Percentiles rank a stretch among this genome's conserved stretches.
Conservation (phyloP, 2,113 vertebrate genomes). For the Crotophaga sulcirostris region DNA sequence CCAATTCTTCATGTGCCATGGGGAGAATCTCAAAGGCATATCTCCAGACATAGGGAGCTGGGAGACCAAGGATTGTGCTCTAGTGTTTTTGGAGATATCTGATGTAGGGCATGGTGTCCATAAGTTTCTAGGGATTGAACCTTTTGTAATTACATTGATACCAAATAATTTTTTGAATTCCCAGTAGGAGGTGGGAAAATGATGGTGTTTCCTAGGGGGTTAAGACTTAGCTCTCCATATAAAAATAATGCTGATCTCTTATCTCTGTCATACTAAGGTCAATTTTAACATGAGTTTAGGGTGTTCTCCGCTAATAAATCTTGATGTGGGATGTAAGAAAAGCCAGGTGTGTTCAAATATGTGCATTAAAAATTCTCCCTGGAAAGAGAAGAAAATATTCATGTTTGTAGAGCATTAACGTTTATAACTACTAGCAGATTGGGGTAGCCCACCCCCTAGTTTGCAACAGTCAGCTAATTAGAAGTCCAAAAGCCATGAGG, state of each 20-base stretch:
- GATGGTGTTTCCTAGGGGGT: neutral
- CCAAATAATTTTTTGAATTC: neutral
- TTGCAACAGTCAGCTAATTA: slow-evolving; percentile 21
- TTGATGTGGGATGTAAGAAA: neutral
- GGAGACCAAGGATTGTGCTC: neutral
- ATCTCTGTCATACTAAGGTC: neutral
- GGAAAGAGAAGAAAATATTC: neutral
- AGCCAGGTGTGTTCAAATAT: neutral
- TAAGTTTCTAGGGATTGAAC: neutral
- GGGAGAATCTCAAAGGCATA: neutral
- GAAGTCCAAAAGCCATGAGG: slow-evolving; percentile 17
- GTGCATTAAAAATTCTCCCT: neutral
- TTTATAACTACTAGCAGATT: neutral
- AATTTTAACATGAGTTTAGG: neutral
- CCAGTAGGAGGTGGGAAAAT: neutral
- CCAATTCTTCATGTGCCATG: neutral
- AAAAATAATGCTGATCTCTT: neutral
- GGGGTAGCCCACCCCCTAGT: neutral
- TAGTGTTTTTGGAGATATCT: neutral
- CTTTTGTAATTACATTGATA: neutral
- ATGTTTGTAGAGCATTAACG: neutral
- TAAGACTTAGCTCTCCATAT: neutral
- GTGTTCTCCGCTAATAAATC: neutral
- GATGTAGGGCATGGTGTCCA: neutral
- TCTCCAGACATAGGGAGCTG: neutral